These are phyloP conservation scores for Eupeodes corollae DNA, from an alignment of 1,140 invertebrate genomes.

Conservation along the genomic window DNA sequence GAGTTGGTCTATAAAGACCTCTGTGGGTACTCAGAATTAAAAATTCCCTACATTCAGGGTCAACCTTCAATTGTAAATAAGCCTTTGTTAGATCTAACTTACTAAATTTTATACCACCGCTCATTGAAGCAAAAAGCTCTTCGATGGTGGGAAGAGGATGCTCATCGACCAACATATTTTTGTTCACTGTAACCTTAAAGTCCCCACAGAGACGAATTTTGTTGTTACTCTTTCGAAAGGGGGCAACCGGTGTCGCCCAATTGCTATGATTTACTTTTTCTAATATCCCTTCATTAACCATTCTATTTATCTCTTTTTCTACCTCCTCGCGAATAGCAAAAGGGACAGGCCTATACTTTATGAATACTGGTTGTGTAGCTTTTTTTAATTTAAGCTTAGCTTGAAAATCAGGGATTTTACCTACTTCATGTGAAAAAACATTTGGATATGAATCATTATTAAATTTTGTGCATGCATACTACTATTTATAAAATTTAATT, in stretches of 20 bases:
- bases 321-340: no score
- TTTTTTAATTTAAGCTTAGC: no score
- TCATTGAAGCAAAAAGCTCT: conserved; percentile 19
- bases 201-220: conserved; percentile 39
- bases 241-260: conserved; percentile 39
- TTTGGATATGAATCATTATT: no score
- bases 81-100: conserved; percentile 17
- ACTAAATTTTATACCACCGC: conserved; percentile 12
- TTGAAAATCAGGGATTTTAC: no score
- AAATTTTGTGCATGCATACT: no score
- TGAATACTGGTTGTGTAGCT: no score
- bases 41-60: conserved; percentile 8
- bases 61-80: conserved; percentile 16
- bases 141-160: conserved; percentile 40
- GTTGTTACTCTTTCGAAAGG: no score
- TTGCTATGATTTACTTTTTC: conserved; percentile 13
- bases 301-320: no score
- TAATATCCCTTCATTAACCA: conserved; percentile 24
- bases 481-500: no score
- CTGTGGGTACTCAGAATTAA: conserved; percentile 15
- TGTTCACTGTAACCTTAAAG: conserved; percentile 34
- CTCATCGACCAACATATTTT: conserved; percentile 21
- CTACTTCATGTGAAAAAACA: no score
- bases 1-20: conserved; percentile 10
- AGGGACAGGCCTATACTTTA: no score